phyloP scores from a whole-genome alignment of 2,797 vertebrate genomes.

The Takifugu rubripes region DNA sequence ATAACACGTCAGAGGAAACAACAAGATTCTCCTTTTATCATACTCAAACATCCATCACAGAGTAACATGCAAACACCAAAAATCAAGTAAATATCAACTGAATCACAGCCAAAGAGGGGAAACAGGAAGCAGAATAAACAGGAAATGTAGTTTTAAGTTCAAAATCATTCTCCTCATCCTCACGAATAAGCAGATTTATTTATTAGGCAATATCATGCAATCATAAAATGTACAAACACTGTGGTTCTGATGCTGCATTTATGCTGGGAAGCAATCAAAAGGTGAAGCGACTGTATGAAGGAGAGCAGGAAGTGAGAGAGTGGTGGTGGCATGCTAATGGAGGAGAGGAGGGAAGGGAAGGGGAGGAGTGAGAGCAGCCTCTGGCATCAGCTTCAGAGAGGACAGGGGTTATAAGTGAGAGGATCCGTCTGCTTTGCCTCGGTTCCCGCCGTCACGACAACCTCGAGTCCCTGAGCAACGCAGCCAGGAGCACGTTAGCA shows the following conservation, averaged over 20 bases:
- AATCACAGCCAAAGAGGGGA: constrained; percentile 4
- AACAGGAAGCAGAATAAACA: constrained; percentile 1
- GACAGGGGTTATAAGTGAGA: constrained; percentile 63
- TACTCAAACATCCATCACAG: background rate
- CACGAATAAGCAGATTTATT: too few relatives aligned
- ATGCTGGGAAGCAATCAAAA: background rate
- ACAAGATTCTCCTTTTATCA: constrained; percentile 1
- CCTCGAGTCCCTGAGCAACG: background rate
- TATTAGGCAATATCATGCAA: too few relatives aligned
- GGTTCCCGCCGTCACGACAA: constrained; percentile 19
- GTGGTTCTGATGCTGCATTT: too few relatives aligned
- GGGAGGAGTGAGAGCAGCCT: constrained; percentile 85
- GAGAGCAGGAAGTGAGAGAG: constrained; percentile 48
- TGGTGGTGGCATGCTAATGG: constrained; percentile 72
- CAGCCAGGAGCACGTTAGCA: constrained; percentile 10
- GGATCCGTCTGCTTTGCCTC: constrained; percentile 28
- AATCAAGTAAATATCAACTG: constrained; percentile 9
- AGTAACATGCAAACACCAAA: constrained; percentile 5
- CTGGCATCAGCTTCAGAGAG: constrained; percentile 99
- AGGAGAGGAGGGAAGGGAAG: constrained; percentile 51
- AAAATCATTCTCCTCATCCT: too few relatives aligned
- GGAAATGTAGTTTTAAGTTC: too few relatives aligned
- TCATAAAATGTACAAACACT: too few relatives aligned
- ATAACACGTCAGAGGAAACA: too few relatives aligned
- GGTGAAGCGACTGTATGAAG: background rate